Base-by-base conservation (phyloP, 1,140 invertebrate species). In the Dinoponera quadriceps region DNA sequence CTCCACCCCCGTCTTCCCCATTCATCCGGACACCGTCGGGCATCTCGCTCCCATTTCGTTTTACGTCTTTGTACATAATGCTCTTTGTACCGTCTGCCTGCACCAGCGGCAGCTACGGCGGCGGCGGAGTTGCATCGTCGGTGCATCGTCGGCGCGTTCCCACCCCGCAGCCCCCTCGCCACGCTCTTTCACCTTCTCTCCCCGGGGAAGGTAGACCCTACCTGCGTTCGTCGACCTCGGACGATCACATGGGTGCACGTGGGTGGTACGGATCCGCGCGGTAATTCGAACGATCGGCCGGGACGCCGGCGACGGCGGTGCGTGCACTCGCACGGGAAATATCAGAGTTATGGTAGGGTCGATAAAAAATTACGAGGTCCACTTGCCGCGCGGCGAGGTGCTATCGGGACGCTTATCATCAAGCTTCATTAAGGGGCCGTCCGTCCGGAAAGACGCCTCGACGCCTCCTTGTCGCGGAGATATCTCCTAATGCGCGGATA, bases 11-110 rank as follows among this genome's bases (percentile, higher is more conserved):
- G 57, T 73, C 74, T 83, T 84, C 82, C 87, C 89, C 91, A 91
- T 91, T 92, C 90, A 91, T 91, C 86, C 86, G 84, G 80, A 80
- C 86, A 72, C 83, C 78, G 84, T 91, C 85, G 90, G 86, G 87
- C 91, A 92, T 92, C 91, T 91, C 89, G 91, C 90, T 92, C 88
- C 84, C 90, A 90, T 92, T 92, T 89, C 89, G 86, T 78, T 91
- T 91, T 91, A 91, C 89, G 89, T 91, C 91, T 92, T 89, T 91
- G 89, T 92, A 92, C 84, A 92, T 92, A 92, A 93, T 92, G 85
- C 89, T 86, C 91, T 89, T 92, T 92, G 92, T 92, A 91, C 77
- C 88, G 84, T 90, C 86, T 91, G 88, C 85, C 77, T 60, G 84
- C 75, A 65, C 84, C 87, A 57, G 57, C 80, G 25, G 44, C 84